phyloP scores from a whole-genome alignment of 1,140 invertebrate species.

The Drosophila ironensis region DNA sequence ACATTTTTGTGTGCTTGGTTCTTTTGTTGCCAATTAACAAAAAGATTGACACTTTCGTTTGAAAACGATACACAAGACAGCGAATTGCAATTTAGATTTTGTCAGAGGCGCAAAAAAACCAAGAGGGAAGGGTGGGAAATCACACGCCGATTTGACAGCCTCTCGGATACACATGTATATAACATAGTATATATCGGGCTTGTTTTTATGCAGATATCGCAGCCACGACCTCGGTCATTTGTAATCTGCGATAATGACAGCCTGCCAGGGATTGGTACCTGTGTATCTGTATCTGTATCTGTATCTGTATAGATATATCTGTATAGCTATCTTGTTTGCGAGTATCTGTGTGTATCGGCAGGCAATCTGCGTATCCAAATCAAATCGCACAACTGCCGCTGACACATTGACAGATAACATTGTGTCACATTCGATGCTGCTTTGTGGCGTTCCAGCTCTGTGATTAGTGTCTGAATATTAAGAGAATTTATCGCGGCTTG shows the following conservation, averaged over 20 bases:
- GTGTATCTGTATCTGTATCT: not conserved
- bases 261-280: slow-evolving; percentile 13
- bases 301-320: not conserved
- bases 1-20: slow-evolving; percentile 35
- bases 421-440: slow-evolving; percentile 41
- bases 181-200: not conserved
- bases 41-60: slow-evolving; percentile 78
- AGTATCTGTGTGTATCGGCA: slow-evolving; percentile 24
- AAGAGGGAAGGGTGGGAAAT: slow-evolving; percentile 28
- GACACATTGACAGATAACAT: slow-evolving; percentile 75
- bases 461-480: slow-evolving; percentile 58
- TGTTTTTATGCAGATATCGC: slow-evolving; percentile 29
- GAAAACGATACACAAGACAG: slow-evolving; percentile 56
- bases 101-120: too few species aligned
- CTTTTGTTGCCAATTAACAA: slow-evolving; percentile 74
- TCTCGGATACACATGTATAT: slow-evolving; percentile 4
- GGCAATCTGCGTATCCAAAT: slow-evolving; percentile 49
- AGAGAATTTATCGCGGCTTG: slow-evolving; percentile 24
- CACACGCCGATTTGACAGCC: slow-evolving; percentile 58
- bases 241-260: slow-evolving; percentile 71
- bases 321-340: not conserved
- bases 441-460: slow-evolving; percentile 4
- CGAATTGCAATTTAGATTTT: slow-evolving; percentile 72
- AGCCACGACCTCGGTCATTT: slow-evolving; percentile 52
- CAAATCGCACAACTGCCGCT: slow-evolving; percentile 61